Base-by-base conservation (phyloP, 1,140 invertebrate species). In the Apis dorsata region DNA sequence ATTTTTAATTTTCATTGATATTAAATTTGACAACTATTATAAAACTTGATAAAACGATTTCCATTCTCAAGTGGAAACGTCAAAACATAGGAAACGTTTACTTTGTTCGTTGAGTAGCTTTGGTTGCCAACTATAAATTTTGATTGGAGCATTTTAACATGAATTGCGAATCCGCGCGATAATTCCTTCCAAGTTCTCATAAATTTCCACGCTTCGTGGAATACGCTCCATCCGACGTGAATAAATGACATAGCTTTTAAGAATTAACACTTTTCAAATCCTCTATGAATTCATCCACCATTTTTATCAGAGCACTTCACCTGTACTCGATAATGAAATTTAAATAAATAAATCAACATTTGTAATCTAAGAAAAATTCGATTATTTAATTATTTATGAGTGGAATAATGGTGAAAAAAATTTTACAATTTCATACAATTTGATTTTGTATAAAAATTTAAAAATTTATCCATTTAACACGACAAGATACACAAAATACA, bases 101-200 rank as follows among this genome's bases (percentile, higher is more conserved):
- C 66, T 78, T 63, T 4, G 34, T 62, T n/a, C 17, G 65, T 82
- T 44, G 34, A 44, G 34, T 44, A 44, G 34, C 34, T 44, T 24
- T 63, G 60, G 13, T 24, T 24, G n/a, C 12, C 80, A 15, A 60
- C 82, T 59, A 87, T 88, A 90, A 88, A 90, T 90, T 86, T 85
- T 81, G 84, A 86, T 84, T 84, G 80, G 79, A 79, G 81, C 21
- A 55, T 44, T 55, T 66, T 79, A 81, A 75, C 74, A 79, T 68
- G 73, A 88, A 86, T 79, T 76, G 72, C 83, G 80, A 86, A 84
- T 85, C 77, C 82, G 69, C 69, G 68, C 74, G 70, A 84, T 88
- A 88, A 84, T 85, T 81, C 80, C 85, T 62, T n/a, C 8, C 12
- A 9, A 10, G 13, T 21, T 55, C 69, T 80, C 69, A 53, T 80